Base-by-base conservation (phyloP, 1,140 invertebrate species). In the Brachionus plicatilis region DNA sequence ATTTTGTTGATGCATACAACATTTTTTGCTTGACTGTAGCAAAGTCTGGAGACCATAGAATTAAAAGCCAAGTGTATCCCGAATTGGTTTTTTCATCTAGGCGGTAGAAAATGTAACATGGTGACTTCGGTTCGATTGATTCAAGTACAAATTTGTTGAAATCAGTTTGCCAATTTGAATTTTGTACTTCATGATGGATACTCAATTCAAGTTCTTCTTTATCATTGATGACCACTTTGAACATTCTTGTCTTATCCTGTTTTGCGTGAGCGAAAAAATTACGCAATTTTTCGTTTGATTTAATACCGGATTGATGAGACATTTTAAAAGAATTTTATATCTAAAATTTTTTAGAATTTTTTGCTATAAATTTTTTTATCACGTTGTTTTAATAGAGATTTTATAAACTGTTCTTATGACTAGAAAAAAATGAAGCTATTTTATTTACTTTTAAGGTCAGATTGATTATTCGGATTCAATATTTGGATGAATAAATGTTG, bases 1-100 rank as follows among this genome's bases (percentile, higher is more conserved):
- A 95, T 91, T 98, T 96, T 0, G 97, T 99, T 0, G 96, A 98
- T 0, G 97, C 97, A 89, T 98, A 98, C 43, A 99, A 91, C 97
- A 99, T 99, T 91, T 99, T 99, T 87, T 98, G 94, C 85, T 96
- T 92, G 11, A 90, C 87, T 88, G 82, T 17, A 24, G 85, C 80
- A 20, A 66, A 47, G 87, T 98, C 96, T 4, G 96, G 96, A 27
- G 94, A 95, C 95, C 95, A 99, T 86, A 93, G 94, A 65, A 99
- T 94, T 12, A 98, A 92, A 0, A 99, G 88, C 97, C 97, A 99
- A 87, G 97, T 94, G 90, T 96, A 94, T 17, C 88, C 88, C 8
- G 94, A 94, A 84, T 93, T 92, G 87, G 93, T 93, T 56, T 87
- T 88, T 27, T 91, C 91, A 88, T 97, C 95, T 86, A 97, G 91